Base-by-base conservation (phyloP, 2,797 vertebrate species). In the Hydrolagus colliei region DNA sequence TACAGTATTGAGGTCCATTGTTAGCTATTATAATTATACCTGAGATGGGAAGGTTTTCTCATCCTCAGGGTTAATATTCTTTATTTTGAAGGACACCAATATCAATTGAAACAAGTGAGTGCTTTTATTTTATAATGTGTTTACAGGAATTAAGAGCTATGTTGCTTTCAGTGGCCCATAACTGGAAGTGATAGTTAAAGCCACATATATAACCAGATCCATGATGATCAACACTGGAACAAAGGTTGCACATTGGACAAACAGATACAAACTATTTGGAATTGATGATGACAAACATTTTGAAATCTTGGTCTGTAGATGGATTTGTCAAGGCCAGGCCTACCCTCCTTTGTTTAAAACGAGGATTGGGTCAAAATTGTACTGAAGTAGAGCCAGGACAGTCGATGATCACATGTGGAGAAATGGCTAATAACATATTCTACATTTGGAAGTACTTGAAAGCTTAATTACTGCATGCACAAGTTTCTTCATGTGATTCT, bases 241-340 rank as follows among this genome's bases (percentile, higher is more conserved):
- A 84, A n/a, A 84, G 20, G 35, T 9, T 71, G 63, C 14, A 5
- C 20, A 11, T 32, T 22, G 32, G 32, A 3, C 63, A 82, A 41
- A 84, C 9, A 20, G 35, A 10, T 35, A 18, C 77, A 27, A 59
- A 77, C 41, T 77, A 13, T 63, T 18, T 67, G 13, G 63, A 80
- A 80, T 41, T 77, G 52, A 77, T n/a, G 18, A 77, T 77, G 52
- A 61, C 78, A 65, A 61, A 80, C 61, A 67, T 80, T 32, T 80
- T 63, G 35, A 32, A 80, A 22, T 14, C 62, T 80, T 14, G 18
- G 78, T 52, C 22, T 80, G 59, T 14, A 67, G 62, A 9, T 67
- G 62, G 13, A 14, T 80, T 61, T 65, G 22, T 14, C 9, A 80
- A 63, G 32, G 77, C 61, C 59, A n/a, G 75, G 75, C 52, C 20